Base-by-base conservation (phyloP, 2,888 invertebrate species). In the Lobophora halterata region DNA sequence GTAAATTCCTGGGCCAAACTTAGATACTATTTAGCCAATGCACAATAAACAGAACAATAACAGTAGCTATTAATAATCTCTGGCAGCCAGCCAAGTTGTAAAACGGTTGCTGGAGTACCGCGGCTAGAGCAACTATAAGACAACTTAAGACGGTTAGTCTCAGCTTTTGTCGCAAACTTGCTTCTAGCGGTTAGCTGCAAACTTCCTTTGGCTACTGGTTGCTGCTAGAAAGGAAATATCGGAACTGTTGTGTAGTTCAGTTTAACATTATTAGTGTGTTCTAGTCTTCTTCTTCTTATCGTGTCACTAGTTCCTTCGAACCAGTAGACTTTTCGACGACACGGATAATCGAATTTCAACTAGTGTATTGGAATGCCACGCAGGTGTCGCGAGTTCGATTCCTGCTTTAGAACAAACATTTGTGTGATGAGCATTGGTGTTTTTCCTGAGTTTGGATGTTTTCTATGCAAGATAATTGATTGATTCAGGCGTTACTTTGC, bases 71-170 rank as follows among this genome's bases (percentile, higher is more conserved):
- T 71, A 69, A 71, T 70, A 74, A 67, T 61, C 60, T 49, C 64
- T 73, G 74, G 75, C 71, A 62, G 55, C 46, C 46, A 57, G 69
- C 73, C 73, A 74, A 76, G 54, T 70, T 56, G 55, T 65, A 62
- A 61, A 62, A 59, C 50, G 65, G 61, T 66, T 49, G 57, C 58
- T 50, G 56, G 62, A 70, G 63, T 61, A 60, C 58, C 61, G 53
- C 54, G 47, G 57, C 55, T 48, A 55, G 63, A 65, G 27, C 61
- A 38, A 61, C 62, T 59, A 55, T 68, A 64, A 65, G 68, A 63
- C 70, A 65, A 64, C 61, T 71, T 68, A 61, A 65, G 61, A 61
- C 61, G 58, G 62, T 66, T 58, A 47, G 49, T 49, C 46, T 45
- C 32, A 40, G 58, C 50, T 58, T 55, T 48, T 37, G 49, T 46